A percentile compares a stretch with the other conserved stretches of the same genome.
Evolutionary conservation across 2,888 invertebrate genomes (phyloP).

Genomic region (Drosophila austrosaltans): DNA sequence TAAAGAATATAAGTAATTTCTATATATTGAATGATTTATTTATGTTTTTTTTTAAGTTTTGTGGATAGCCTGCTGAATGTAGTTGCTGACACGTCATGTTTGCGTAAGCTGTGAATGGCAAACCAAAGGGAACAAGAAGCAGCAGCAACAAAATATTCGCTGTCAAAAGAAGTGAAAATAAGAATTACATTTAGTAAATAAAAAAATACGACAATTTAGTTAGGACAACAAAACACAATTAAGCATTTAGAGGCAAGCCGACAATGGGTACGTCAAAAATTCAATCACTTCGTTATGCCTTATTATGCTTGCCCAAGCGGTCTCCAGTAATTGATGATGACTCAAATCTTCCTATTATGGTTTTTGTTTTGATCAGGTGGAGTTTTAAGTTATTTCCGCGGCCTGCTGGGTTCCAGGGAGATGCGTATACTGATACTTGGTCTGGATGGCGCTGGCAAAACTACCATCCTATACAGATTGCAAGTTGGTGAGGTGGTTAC

Average conservation of each 20-base stretch:
- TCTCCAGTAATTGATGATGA: constrained; percentile 30
- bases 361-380: constrained; percentile 87
- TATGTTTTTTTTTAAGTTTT: not conserved
- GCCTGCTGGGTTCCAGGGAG: constrained; percentile 97
- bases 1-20: not conserved
- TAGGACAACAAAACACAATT: constrained; percentile 51
- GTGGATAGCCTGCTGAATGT: constrained; percentile 53
- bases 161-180: constrained; percentile 74
- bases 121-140: not conserved
- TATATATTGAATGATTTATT: not conserved
- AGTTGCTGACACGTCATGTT: constrained; percentile 72
- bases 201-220: constrained; percentile 53
- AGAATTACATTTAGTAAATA: constrained; percentile 57
- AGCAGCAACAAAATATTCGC: constrained; percentile 34
- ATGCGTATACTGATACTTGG: constrained; percentile 99
- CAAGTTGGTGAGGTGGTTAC: constrained; percentile 99
- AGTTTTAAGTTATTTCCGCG: constrained; percentile 97
- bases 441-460: constrained; percentile 99
- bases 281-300: not conserved
- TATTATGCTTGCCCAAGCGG: not conserved
- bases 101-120: constrained; percentile 62
- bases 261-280: constrained; percentile 59
- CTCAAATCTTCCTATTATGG: constrained; percentile 28
- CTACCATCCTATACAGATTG: constrained; percentile 98
- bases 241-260: constrained; percentile 73